Conservation (phyloP, 1,140 invertebrate genomes). For the Saxidomus purpurata region DNA sequence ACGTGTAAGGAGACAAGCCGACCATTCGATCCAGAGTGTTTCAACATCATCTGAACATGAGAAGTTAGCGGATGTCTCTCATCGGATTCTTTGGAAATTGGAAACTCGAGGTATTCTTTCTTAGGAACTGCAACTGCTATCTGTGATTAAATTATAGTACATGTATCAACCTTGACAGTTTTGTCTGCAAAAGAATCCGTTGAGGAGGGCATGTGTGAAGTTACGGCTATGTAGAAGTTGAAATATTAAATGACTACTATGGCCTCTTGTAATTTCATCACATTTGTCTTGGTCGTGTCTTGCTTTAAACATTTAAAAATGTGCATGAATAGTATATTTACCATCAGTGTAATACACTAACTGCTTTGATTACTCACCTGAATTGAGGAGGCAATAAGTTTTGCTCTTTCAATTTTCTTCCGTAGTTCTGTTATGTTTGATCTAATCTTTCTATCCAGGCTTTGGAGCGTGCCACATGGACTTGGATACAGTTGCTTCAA, state of each 20-base stretch:
- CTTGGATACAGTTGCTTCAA: conserved; percentile 25
- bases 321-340: too few species aligned
- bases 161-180: too few species aligned
- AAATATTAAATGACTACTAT: too few species aligned
- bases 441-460: conserved; percentile 2
- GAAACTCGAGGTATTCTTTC: background rate
- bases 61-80: background rate
- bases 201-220: too few species aligned
- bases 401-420: conserved; percentile 35
- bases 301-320: too few species aligned
- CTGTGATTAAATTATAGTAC: background rate
- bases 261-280: too few species aligned
- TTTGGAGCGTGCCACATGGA: conserved; percentile 21
- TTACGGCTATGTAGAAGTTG: too few species aligned
- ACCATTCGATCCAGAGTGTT: background rate
- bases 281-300: too few species aligned
- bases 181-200: too few species aligned
- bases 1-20: background rate
- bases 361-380: conserved; percentile 13
- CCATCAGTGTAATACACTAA: too few species aligned
- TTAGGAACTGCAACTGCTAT: conserved; percentile 20
- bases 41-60: conserved; percentile 1
- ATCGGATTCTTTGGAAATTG: background rate
- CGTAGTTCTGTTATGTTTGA: conserved; percentile 32
- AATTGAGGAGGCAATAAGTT: conserved; percentile 20